Conservation (phyloP, 2,797 vertebrate genomes). For the Cynodonichthys magdalenae region DNA sequence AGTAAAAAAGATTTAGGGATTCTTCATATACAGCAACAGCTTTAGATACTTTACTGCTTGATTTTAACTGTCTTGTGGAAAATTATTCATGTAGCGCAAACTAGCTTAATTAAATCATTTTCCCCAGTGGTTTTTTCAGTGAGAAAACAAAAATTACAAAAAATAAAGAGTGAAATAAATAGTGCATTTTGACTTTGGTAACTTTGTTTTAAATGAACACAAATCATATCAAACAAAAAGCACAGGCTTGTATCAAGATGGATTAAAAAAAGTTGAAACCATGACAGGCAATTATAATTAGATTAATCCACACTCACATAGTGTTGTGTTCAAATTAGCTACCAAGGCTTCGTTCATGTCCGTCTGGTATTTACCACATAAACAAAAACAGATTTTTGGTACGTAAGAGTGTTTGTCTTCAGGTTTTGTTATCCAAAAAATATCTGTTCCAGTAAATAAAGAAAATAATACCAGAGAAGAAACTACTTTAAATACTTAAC, state of each 20-base stretch:
- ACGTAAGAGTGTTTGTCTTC: background rate
- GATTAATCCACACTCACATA: background rate
- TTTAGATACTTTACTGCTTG: background rate
- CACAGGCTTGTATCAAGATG: background rate
- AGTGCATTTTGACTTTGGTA: background rate
- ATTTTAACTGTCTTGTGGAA: conserved; percentile 1
- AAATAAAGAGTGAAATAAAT: background rate
- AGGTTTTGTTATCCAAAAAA: background rate
- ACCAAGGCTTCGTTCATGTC: background rate
- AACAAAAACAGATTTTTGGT: background rate
- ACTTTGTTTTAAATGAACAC: conserved; percentile 9
- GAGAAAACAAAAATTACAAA: background rate
- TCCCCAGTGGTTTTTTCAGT: background rate
- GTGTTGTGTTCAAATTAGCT: background rate
- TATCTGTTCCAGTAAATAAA: background rate
- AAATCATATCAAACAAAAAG: conserved; percentile 1
- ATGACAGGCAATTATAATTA: conserved; percentile 1
- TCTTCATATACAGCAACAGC: too few relatives aligned
- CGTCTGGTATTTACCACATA: background rate
- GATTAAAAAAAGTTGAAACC: background rate
- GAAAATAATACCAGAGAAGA: background rate
- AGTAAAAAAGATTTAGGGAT: too few relatives aligned
- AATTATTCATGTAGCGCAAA: background rate
- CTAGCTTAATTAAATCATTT: conserved; percentile 13
- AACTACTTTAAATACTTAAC: conserved; percentile 17